Conservation (phyloP, 2,113 vertebrate species). For the Hemicordylus capensis region DNA sequence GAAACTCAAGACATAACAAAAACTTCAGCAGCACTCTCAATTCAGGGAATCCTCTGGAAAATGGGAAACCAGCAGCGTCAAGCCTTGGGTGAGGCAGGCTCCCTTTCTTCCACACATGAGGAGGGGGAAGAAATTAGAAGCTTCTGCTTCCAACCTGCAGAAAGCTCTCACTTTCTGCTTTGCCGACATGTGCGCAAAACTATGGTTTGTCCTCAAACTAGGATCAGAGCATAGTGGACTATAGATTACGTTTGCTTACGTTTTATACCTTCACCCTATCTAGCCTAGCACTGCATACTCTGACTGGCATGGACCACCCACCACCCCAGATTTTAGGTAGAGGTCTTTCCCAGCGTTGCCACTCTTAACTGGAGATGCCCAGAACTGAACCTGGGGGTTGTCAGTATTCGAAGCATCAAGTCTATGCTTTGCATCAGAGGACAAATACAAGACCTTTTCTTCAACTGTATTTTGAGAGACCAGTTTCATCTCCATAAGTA, state of each 20-base stretch:
- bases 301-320: background rate
- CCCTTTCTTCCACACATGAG: too few relatives aligned
- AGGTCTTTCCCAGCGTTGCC: too few relatives aligned
- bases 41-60: too few relatives aligned
- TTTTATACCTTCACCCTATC: background rate
- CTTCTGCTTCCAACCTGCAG: too few relatives aligned
- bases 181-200: too few relatives aligned
- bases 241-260: background rate
- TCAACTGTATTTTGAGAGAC: background rate
- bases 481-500: background rate
- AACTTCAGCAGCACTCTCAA: background rate
- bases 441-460: background rate
- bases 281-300: background rate
- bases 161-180: too few relatives aligned
- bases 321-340: background rate
- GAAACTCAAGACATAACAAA: background rate
- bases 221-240: too few relatives aligned
- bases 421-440: background rate
- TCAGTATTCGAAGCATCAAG: background rate
- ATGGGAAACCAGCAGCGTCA: too few relatives aligned
- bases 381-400: background rate
- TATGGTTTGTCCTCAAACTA: too few relatives aligned
- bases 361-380: background rate
- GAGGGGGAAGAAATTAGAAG: too few relatives aligned
- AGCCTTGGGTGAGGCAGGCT: too few relatives aligned